Evolutionary conservation across 2,797 vertebrate genomes (phyloP).

Genomic region (Siniperca undulata): DNA sequence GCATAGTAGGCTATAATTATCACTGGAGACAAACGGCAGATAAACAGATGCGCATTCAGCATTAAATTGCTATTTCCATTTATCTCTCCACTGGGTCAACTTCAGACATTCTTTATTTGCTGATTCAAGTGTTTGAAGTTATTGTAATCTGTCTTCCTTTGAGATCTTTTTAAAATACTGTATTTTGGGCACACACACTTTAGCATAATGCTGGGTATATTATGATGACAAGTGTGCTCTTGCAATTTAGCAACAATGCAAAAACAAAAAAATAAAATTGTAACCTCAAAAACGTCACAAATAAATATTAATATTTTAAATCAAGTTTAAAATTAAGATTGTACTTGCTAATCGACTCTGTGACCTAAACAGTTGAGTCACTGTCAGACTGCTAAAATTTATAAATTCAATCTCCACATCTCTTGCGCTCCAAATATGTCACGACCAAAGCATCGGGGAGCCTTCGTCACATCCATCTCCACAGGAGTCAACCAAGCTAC

Average conservation of each 20-base stretch:
- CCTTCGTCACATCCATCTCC: slow-evolving; percentile 69
- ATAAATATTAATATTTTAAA: background rate
- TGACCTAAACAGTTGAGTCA: slow-evolving; percentile 35
- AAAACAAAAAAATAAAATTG: background rate
- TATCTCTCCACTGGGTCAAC: background rate
- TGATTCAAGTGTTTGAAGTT: background rate
- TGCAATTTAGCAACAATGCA: background rate
- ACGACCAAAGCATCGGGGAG: slow-evolving; percentile 70
- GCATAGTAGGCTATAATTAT: background rate
- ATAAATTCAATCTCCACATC: slow-evolving; percentile 59
- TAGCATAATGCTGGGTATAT: background rate
- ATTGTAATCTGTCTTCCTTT: background rate
- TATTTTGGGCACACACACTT: background rate
- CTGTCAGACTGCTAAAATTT: slow-evolving; percentile 30
- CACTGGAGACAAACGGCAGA: background rate
- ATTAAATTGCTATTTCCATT: background rate
- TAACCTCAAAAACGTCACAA: background rate
- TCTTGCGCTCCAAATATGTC: slow-evolving; percentile 79
- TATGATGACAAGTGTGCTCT: background rate
- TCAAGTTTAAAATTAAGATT: slow-evolving; percentile 11
- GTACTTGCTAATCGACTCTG: background rate
- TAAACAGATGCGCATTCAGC: slow-evolving; percentile 9
- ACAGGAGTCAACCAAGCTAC: slow-evolving; percentile 68
- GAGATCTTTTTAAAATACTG: background rate
- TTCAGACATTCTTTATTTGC: slow-evolving; percentile 4